Evolutionary conservation across 2,113 vertebrate genomes (phyloP), one percentile per base, ranked within the genome.

Genomic region (Erythrocercus mccallii): DNA sequence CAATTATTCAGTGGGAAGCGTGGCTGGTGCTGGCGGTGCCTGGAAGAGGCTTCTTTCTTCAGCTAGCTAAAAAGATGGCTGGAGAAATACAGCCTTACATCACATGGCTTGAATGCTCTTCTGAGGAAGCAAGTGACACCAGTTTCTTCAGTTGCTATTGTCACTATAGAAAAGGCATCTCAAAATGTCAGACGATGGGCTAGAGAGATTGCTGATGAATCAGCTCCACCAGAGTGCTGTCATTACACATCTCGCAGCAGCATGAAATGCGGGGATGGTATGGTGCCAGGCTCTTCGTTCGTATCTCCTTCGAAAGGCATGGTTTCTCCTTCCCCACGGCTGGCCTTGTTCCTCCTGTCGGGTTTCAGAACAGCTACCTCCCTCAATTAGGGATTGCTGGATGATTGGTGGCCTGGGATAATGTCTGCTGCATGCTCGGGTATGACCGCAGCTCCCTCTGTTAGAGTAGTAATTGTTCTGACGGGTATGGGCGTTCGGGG

Each of bases 1-100:
- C 0, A 2, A 0, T 44, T 62, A 28, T 15, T 88, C 11, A 7
- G 24, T 21, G 47, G 30, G 40, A 65, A 70, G 47, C 1, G 0
- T 11, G 62, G 40, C 45, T 42, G 18, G 40, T 53, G 37, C 69
- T 68, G 21, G 13, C 6, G 7, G 20, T 14, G 45, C 37, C 38
- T 38, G 5, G 20, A 61, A 38, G 25, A 68, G 31, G 48, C 15
- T 57, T 47, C 33, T 81, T 71, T 57, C 31, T 79, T 82, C n/a
- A 54, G n/a, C 38, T 64, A 24, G 11, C 31, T 61, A 6, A 57
- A 56, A 71, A 48, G 73, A 53, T 68, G 65, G 38, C 40, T 69
- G 66, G 54, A 82, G 66, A 51, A 79, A 23, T 24, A 19, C 13
- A 27, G 78, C 33, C 38, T 65, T 28, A 21, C 9, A 56, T 87